Conservation (phyloP, 2,888 invertebrate species). For the Syrista parreyssii region DNA sequence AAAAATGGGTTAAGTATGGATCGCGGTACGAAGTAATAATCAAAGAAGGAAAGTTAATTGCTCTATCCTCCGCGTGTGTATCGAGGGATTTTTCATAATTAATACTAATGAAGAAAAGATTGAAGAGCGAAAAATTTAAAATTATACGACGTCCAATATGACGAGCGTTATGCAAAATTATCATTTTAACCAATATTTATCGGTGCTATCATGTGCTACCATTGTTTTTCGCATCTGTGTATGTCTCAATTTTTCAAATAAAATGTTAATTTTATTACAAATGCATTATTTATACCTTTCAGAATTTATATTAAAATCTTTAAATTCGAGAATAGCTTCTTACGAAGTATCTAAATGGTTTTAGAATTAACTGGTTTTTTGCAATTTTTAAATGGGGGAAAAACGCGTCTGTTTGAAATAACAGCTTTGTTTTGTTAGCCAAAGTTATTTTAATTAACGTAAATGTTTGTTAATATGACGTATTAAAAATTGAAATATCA, state of each 20-base stretch:
- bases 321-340: not conserved
- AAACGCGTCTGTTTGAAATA: not conserved
- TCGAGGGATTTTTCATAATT: not conserved
- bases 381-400: not conserved
- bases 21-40: no score
- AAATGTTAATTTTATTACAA: conserved; percentile 62
- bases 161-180: conserved; percentile 18
- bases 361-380: not conserved
- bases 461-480: not conserved
- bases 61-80: not conserved
- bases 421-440: not conserved
- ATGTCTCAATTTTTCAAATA: conserved; percentile 61
- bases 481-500: not conserved
- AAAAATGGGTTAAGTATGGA: no score
- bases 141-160: conserved; percentile 20
- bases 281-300: not conserved
- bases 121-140: conserved; percentile 16
- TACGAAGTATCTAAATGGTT: not conserved
- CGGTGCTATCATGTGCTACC: conserved; percentile 55
- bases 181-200: conserved; percentile 52
- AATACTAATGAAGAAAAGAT: conserved; percentile 11
- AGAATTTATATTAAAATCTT: not conserved
- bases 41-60: not conserved
- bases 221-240: conserved; percentile 61
- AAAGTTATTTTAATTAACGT: not conserved